phyloP scores from a whole-genome alignment of 2,888 invertebrate genomes.

The Drosophila formosana region DNA sequence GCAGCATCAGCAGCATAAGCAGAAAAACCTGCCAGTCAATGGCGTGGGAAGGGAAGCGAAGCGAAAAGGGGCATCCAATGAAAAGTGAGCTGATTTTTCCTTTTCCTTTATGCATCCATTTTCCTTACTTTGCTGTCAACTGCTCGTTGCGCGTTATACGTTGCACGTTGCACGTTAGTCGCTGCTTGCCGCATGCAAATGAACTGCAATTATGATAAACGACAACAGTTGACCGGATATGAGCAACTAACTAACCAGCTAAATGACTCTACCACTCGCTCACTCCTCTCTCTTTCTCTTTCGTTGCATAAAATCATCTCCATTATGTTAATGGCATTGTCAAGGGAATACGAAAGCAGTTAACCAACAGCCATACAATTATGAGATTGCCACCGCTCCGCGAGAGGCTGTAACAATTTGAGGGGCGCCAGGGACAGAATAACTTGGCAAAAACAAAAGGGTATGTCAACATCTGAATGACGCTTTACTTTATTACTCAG shows the following conservation, averaged over 20 bases:
- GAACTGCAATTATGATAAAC: constrained; percentile 83
- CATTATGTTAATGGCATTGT: constrained; percentile 47
- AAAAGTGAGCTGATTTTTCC: constrained; percentile 69
- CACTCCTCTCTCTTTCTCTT: not conserved
- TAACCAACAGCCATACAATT: constrained; percentile 22
- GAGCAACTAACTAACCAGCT: constrained; percentile 70
- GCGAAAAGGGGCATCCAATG: constrained; percentile 32
- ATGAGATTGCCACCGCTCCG: constrained; percentile 17
- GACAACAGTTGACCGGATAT: constrained; percentile 84
- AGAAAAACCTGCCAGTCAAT: not conserved
- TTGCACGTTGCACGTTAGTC: not conserved
- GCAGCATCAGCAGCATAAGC: not conserved
- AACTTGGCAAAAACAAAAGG: not conserved
- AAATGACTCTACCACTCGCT: constrained; percentile 38
- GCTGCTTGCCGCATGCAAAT: constrained; percentile 75
- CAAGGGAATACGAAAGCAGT: constrained; percentile 1
- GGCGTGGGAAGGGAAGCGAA: not conserved
- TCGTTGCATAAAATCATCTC: constrained; percentile 55
- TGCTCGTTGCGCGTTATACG: constrained; percentile 9
- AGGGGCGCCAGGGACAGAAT: not conserved
- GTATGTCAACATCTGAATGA: constrained; percentile 1
- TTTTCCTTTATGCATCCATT: constrained; percentile 17
- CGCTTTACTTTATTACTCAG: not conserved
- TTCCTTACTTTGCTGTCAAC: constrained; percentile 37
- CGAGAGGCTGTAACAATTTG: constrained; percentile 1